Conservation (phyloP, 2,888 invertebrate species). For the Coleophora deauratella region DNA sequence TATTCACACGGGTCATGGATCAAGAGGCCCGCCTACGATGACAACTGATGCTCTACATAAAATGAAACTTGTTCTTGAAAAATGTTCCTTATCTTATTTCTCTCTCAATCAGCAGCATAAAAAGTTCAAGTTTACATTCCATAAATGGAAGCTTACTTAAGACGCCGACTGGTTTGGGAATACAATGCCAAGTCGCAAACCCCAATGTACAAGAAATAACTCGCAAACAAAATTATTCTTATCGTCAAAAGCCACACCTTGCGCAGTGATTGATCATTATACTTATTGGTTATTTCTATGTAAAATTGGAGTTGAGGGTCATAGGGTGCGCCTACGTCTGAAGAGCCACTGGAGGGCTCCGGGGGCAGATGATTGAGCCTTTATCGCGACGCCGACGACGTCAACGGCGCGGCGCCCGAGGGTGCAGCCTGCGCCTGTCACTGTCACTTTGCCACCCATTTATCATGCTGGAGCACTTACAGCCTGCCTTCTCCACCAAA, state of each 20-base stretch:
- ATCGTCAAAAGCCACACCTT: constrained; percentile 35
- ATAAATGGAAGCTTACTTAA: too few relatives aligned
- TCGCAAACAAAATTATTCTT: constrained; percentile 21
- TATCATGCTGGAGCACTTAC: constrained; percentile 32
- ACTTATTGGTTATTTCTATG: constrained; percentile 36
- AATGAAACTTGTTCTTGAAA: too few relatives aligned
- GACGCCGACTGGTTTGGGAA: too few relatives aligned
- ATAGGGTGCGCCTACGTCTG: constrained; percentile 20
- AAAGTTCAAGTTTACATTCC: too few relatives aligned
- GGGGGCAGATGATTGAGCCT: constrained; percentile 56
- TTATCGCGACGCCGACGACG: constrained; percentile 42
- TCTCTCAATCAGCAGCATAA: too few relatives aligned
- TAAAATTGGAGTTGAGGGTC: constrained; percentile 18
- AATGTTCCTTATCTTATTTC: too few relatives aligned
- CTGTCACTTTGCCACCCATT: constrained; percentile 44
- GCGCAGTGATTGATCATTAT: constrained; percentile 40
- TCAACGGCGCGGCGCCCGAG: constrained; percentile 33
- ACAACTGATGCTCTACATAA: too few relatives aligned
- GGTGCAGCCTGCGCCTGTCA: constrained; percentile 45
- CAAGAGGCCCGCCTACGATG: too few relatives aligned
- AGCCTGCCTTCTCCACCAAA: too few relatives aligned
- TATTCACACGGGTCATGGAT: too few relatives aligned
- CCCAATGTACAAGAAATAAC: constrained; percentile 11
- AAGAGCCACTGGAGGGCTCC: constrained; percentile 37
- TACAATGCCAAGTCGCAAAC: too few relatives aligned